Base-by-base conservation (phyloP, 1,140 invertebrate species). In the Drosophila nasuta region DNA sequence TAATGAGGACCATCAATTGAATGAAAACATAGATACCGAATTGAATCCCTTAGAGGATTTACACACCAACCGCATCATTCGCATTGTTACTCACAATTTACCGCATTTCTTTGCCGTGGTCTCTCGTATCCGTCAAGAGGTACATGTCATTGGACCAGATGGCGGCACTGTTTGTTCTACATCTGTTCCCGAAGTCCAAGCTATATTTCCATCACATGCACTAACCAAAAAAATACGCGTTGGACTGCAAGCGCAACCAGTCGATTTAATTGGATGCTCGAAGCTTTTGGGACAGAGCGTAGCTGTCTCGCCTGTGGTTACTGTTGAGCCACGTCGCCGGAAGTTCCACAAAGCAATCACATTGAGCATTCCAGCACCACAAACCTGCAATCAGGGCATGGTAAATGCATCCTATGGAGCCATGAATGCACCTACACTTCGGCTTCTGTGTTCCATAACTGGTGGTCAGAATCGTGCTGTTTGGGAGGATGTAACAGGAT, bases 331-430 rank as follows among this genome's bases (percentile, higher is more conserved):
- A 3, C 94, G 99, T 60, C 94, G 99, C 77, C 94, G 99, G 56
- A 99, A 99, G 93, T 99, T 99, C 94, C 98, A 99, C 93, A 99
- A 99, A 93, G 97, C 98, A 0, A 99, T 99, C 57, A 99, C 98
- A 17, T 93, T 99, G 59, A 99, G 98, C 56, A 98, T 99, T 93
- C 99, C 99, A 1, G 96, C 98, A 13, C 99, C 99, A 1, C 96
- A 97, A 92, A 97, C 98, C 11, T 96, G 97, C 60, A 97, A 97
- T 51, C 97, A 98, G 91, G 97, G 98, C 28, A 99, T 99, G 98
- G 98, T 99, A 25, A 99, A 99, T 93, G 96, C 98, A 77, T 70
- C 77, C 2, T 91, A 90, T 68, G 98, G 98, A 91, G 96, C 95
- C 13, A 96, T 96, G 5, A 96, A 97, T 76, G 96, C 97, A 1